Conservation (phyloP, 2,797 vertebrate genomes). For the Pitangus sulphuratus region DNA sequence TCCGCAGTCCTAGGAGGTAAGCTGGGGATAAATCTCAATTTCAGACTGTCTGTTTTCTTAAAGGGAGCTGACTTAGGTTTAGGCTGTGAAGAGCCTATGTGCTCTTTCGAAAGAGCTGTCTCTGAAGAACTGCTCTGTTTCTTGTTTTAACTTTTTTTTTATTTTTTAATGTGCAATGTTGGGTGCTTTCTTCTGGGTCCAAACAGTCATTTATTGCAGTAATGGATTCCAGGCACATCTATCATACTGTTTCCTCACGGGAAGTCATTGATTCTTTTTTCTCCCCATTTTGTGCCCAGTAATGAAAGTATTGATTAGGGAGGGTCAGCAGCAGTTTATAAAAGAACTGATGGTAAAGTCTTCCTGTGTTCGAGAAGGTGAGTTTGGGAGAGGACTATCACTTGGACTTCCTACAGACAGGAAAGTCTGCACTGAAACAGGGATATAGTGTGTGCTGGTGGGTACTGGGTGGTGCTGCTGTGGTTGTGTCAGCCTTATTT, state of each 20-base stretch:
- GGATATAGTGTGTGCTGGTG: background rate
- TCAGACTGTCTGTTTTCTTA: constrained; percentile 68
- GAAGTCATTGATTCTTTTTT: constrained; percentile 55
- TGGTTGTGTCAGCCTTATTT: background rate
- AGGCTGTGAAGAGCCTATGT: background rate
- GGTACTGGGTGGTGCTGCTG: background rate
- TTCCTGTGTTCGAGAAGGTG: background rate
- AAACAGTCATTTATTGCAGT: constrained; percentile 14
- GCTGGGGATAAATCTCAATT: constrained; percentile 77
- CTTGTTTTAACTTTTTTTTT: background rate
- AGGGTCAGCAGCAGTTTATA: constrained; percentile 58
- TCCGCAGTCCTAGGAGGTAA: constrained; percentile 58
- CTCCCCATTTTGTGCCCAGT: constrained; percentile 32
- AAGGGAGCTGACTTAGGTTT: constrained; percentile 37
- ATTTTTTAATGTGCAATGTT: background rate
- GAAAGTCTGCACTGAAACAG: background rate
- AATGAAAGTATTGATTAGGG: constrained; percentile 74
- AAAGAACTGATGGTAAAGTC: background rate
- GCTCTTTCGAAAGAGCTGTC: background rate
- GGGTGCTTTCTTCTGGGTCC: constrained; percentile 8
- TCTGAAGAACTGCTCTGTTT: background rate
- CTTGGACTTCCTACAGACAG: background rate
- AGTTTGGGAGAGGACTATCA: background rate
- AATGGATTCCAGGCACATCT: constrained; percentile 20
- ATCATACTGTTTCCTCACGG: background rate